These are phyloP conservation scores for Hylaea fasciaria DNA, from an alignment of 2,888 invertebrate species.

Conservation along the genomic window DNA sequence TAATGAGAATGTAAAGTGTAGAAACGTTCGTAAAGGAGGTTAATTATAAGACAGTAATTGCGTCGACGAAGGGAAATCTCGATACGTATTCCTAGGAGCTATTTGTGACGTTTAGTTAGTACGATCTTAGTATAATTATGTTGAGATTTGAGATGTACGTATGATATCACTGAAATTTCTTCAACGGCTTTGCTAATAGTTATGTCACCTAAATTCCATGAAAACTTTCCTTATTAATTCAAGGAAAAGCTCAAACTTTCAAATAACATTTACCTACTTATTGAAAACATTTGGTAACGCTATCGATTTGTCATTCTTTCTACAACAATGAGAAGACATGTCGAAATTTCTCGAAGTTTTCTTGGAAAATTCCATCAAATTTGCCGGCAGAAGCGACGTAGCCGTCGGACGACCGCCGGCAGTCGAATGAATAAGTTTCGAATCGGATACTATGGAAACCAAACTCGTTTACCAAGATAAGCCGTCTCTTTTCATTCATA, in stretches of 20 bases:
- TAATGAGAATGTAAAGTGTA: too few species aligned
- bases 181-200: too few species aligned
- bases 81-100: too few species aligned
- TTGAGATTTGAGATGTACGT: too few species aligned
- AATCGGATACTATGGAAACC: conserved; percentile 45
- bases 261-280: too few species aligned
- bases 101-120: too few species aligned
- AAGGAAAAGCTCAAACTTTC: background rate
- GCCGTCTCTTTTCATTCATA: conserved; percentile 40
- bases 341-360: conserved; percentile 56
- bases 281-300: background rate
- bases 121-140: too few species aligned
- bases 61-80: too few species aligned
- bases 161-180: too few species aligned
- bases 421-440: conserved; percentile 56
- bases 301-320: conserved; percentile 16
- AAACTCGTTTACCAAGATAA: conserved; percentile 43
- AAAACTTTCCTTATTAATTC: background rate
- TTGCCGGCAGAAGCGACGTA: conserved; percentile 46
- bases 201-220: too few species aligned
- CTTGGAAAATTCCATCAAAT: conserved; percentile 52
- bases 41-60: too few species aligned
- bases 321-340: conserved; percentile 39
- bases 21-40: too few species aligned
- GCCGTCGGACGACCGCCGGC: conserved; percentile 53